Conservation (phyloP, 2,113 vertebrate species). For the Paratilapia polleni region DNA sequence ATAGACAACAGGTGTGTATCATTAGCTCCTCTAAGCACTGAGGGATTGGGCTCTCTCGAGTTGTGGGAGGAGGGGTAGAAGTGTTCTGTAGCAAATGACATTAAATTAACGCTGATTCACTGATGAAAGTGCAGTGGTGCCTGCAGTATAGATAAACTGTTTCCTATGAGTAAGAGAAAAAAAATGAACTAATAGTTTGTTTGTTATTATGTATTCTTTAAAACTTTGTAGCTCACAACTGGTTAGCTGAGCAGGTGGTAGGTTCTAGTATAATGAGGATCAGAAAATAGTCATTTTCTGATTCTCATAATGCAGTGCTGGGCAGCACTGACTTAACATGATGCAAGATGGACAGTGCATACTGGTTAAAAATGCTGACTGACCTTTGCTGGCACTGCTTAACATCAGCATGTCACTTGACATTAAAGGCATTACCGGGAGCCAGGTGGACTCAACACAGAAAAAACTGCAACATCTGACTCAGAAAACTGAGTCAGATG, state of each 20-base stretch:
- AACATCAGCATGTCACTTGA: not conserved
- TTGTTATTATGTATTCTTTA: not conserved
- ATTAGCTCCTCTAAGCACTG: not conserved
- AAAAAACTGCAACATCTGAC: too few relatives aligned
- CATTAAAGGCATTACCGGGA: not conserved
- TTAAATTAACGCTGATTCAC: not conserved
- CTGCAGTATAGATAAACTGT: not conserved
- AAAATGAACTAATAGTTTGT: not conserved
- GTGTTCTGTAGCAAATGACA: not conserved
- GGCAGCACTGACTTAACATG: not conserved
- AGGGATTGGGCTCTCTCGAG: not conserved
- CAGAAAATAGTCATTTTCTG: too few relatives aligned
- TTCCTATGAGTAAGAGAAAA: not conserved
- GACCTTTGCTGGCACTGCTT: not conserved
- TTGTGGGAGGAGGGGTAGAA: not conserved
- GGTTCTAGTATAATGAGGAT: not conserved
- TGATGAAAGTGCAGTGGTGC: not conserved
- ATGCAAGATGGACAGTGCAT: not conserved
- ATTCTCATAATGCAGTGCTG: not conserved
- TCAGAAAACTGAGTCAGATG: not conserved
- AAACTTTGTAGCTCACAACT: not conserved
- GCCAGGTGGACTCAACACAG: too few relatives aligned
- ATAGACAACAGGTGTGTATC: slow-evolving; percentile 13
- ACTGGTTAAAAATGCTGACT: not conserved
- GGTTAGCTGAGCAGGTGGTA: slow-evolving; percentile 10